These are phyloP conservation scores for Nowickia ferox DNA, from an alignment of 2,888 invertebrate species.

Conservation along the genomic window DNA sequence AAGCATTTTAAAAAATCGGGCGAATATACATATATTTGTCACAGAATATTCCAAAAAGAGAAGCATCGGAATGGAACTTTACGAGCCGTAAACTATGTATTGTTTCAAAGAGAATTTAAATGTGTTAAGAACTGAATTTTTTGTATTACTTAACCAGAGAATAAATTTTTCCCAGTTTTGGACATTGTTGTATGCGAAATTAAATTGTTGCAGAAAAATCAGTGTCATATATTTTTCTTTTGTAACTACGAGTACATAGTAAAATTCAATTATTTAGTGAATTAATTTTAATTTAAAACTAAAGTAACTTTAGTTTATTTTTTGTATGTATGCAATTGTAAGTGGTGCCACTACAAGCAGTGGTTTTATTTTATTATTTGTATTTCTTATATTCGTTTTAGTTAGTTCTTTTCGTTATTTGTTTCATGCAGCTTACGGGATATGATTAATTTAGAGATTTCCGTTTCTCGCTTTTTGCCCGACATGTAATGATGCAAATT, in stretches of 20 bases:
- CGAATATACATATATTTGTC: too few species aligned
- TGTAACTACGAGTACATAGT: neutral
- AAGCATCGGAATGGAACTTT: too few species aligned
- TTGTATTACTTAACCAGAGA: too few species aligned
- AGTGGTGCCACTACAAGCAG: constrained; percentile 18
- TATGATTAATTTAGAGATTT: constrained; percentile 68
- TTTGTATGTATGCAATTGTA: constrained; percentile 25
- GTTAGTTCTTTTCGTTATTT: constrained; percentile 31
- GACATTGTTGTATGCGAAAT: too few species aligned
- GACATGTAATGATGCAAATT: constrained; percentile 32
- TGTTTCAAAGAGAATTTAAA: too few species aligned
- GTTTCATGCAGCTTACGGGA: constrained; percentile 68
- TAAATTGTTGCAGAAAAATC: too few species aligned
- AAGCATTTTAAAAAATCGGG: too few species aligned
- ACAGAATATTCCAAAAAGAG: too few species aligned
- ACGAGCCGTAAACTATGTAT: too few species aligned
- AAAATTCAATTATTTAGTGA: constrained; percentile 11
- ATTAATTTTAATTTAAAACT: constrained; percentile 21
- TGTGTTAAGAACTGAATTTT: too few species aligned
- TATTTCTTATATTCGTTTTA: constrained; percentile 21
- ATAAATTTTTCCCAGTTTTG: too few species aligned
- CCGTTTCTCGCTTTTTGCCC: constrained; percentile 58
- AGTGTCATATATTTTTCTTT: neutral
- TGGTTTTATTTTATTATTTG: constrained; percentile 22
- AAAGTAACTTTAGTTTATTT: neutral